phyloP scores from a whole-genome alignment of 2,888 invertebrate genomes.

The Unio delphinus region DNA sequence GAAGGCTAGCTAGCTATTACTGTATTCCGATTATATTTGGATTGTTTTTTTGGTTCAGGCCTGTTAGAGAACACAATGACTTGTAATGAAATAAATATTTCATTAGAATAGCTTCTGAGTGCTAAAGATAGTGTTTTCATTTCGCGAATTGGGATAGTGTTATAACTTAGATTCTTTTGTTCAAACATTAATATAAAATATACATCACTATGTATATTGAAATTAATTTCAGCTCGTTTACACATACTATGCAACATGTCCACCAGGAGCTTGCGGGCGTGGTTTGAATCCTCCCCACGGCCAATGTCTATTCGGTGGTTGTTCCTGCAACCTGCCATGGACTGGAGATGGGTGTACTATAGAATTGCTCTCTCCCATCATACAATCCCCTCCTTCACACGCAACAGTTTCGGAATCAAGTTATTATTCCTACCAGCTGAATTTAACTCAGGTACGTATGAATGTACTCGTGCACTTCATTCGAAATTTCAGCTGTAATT shows the following conservation, averaged over 20 bases:
- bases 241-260: slow-evolving; percentile 22
- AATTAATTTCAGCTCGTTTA: neutral
- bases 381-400: slow-evolving; percentile 2
- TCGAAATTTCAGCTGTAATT: too few species aligned
- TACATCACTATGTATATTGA: too few species aligned
- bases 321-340: slow-evolving; percentile 21
- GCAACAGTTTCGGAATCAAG: slow-evolving; percentile 2
- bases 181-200: neutral
- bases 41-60: too few species aligned
- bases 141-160: too few species aligned
- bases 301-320: slow-evolving; percentile 40
- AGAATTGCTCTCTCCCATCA: slow-evolving; percentile 20
- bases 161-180: too few species aligned
- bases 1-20: too few species aligned
- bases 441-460: neutral
- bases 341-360: neutral
- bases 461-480: too few species aligned
- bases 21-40: too few species aligned
- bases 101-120: too few species aligned
- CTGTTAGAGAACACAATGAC: too few species aligned
- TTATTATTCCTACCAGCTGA: slow-evolving; percentile 5
- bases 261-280: slow-evolving; percentile 35
- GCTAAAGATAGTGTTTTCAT: too few species aligned
- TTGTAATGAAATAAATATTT: too few species aligned
- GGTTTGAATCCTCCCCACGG: slow-evolving; percentile 26